These are phyloP conservation scores for Numenius phaeopus DNA, from an alignment of 2,797 vertebrate species.

Conservation along the genomic window DNA sequence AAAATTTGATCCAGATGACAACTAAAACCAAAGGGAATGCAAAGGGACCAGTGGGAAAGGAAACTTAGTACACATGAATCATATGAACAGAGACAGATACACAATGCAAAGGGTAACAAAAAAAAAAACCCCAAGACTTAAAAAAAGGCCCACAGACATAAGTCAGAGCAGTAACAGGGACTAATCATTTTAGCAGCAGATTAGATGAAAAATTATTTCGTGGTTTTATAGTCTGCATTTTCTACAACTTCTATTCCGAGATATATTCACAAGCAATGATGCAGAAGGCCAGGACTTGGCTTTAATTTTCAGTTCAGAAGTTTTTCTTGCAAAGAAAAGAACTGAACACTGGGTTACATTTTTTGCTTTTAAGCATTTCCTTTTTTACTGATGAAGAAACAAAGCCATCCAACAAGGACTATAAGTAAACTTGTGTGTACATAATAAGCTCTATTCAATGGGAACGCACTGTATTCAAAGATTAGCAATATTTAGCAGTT, in stretches of 20 bases:
- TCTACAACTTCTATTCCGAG: background rate
- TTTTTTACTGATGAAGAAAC: constrained; percentile 71
- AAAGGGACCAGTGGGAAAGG: background rate
- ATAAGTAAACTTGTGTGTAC: constrained; percentile 47
- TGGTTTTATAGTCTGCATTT: background rate
- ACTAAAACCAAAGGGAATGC: background rate
- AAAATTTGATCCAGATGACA: background rate
- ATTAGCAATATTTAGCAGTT: background rate
- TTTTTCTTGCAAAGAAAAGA: background rate
- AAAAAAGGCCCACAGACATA: rapidly evolving
- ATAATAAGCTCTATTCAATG: background rate
- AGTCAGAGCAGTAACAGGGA: background rate
- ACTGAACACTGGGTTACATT: background rate
- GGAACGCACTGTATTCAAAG: background rate
- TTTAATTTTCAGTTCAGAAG: background rate
- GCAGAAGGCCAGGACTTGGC: background rate
- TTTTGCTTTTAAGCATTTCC: constrained; percentile 54
- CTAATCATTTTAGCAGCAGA: background rate
- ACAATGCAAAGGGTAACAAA: background rate
- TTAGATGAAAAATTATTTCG: background rate
- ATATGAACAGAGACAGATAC: background rate
- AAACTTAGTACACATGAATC: background rate
- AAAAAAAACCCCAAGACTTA: background rate
- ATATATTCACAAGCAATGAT: background rate
- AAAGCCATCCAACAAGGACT: constrained; percentile 58